A percentile compares a stretch with the other conserved stretches of the same genome.
Conservation (phyloP, 2,888 invertebrate genomes). For the Tenodera sinensis region DNA sequence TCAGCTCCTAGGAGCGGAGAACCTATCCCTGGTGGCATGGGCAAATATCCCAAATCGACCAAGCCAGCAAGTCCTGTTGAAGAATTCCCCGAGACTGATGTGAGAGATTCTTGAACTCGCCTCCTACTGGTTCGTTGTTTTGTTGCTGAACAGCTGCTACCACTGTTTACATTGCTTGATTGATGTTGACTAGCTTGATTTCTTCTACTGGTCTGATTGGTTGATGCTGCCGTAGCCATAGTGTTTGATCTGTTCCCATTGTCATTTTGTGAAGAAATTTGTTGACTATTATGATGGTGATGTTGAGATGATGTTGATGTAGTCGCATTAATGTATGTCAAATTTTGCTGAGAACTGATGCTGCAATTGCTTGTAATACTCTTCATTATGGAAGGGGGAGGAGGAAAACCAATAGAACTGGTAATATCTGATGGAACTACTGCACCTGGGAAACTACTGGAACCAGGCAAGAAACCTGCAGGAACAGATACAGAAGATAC, state of each 20-base stretch:
- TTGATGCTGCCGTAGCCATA: neutral
- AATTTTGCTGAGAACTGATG: neutral
- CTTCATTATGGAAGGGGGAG: neutral
- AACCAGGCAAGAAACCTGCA: constrained; percentile 9
- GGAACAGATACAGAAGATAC: neutral
- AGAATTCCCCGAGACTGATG: constrained; percentile 4
- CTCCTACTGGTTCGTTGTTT: constrained; percentile 14
- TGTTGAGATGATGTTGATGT: constrained; percentile 8
- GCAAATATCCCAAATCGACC: constrained; percentile 25
- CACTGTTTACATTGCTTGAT: neutral
- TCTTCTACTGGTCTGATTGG: neutral
- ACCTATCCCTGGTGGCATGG: constrained; percentile 26
- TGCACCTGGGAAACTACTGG: neutral
- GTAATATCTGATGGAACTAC: constrained; percentile 1
- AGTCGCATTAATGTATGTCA: neutral
- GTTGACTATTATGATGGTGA: neutral
- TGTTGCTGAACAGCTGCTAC: neutral
- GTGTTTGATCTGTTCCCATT: neutral
- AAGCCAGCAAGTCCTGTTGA: constrained; percentile 17
- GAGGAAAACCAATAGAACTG: constrained; percentile 14
- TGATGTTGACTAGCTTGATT: constrained; percentile 4
- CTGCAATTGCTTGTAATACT: neutral
- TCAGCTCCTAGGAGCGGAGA: constrained; percentile 21
- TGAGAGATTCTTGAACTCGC: constrained; percentile 12
- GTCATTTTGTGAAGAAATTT: constrained; percentile 1